These are phyloP conservation scores for Agrilus mali DNA, from an alignment of 2,888 invertebrate genomes.

Conservation along the genomic window DNA sequence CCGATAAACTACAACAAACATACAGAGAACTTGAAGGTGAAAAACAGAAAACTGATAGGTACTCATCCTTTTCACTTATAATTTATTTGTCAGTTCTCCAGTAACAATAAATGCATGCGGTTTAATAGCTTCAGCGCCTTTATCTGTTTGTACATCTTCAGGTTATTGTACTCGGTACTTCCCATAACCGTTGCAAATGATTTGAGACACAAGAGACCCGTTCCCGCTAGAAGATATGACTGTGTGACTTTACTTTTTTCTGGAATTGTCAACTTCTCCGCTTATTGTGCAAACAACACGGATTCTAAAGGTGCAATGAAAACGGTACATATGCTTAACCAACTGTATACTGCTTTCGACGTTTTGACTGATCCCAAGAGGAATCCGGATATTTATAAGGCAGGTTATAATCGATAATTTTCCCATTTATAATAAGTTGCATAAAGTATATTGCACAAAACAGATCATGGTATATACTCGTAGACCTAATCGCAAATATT, in stretches of 20 bases:
- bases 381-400: slow-evolving; percentile 93
- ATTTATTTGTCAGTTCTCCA: too few relatives aligned
- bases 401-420: slow-evolving; percentile 25
- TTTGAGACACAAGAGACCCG: slow-evolving; percentile 80
- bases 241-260: slow-evolving; percentile 88
- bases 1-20: slow-evolving; percentile 90
- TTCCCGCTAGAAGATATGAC: slow-evolving; percentile 79
- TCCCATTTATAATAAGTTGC: too few relatives aligned
- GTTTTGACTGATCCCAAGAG: slow-evolving; percentile 83
- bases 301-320: slow-evolving; percentile 92
- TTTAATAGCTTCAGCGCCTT: too few relatives aligned
- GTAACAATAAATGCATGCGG: too few relatives aligned
- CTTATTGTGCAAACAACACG: slow-evolving; percentile 81
- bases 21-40: slow-evolving; percentile 87
- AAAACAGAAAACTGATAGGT: slow-evolving; percentile 94
- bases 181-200: slow-evolving; percentile 94
- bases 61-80: slow-evolving; percentile 13
- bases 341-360: slow-evolving; percentile 88
- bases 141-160: slow-evolving; percentile 30
- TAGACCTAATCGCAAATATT: too few relatives aligned
- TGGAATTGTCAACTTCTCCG: slow-evolving; percentile 83
- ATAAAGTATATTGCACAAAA: too few relatives aligned
- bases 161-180: slow-evolving; percentile 85
- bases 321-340: slow-evolving; percentile 87
- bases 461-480: too few relatives aligned